Percentiles rank a stretch among this genome's conserved stretches.
Evolutionary conservation across 2,888 invertebrate species (phyloP).

Genomic region (Eurois occulta): DNA sequence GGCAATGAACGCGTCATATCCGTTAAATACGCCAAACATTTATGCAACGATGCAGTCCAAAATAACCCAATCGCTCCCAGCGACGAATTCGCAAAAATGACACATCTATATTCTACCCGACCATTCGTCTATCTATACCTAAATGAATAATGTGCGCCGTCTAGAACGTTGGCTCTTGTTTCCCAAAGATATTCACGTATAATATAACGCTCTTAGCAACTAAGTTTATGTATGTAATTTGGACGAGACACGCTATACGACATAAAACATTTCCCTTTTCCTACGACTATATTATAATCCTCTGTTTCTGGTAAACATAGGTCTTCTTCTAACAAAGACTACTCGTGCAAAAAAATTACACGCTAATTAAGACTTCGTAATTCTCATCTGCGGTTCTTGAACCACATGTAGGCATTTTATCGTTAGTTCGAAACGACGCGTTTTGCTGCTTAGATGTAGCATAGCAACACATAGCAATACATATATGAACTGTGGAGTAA

Average conservation of each 20-base stretch:
- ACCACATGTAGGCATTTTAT: conserved; percentile 34
- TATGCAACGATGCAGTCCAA: conserved; percentile 39
- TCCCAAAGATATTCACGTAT: conserved; percentile 55
- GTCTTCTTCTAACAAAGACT: not conserved
- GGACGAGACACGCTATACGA: conserved; percentile 11
- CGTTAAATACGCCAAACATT: conserved; percentile 24
- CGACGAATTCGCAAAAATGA: conserved; percentile 50
- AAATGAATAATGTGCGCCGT: conserved; percentile 63
- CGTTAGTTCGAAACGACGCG: conserved; percentile 31
- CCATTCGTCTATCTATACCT: conserved; percentile 28
- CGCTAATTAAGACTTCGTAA: conserved; percentile 28
- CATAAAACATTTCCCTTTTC: conserved; percentile 20
- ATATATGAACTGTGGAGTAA: conserved; percentile 67
- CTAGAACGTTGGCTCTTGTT: conserved; percentile 55
- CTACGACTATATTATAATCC: conserved; percentile 11
- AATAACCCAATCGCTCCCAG: conserved; percentile 44
- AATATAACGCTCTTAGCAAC: conserved; percentile 29
- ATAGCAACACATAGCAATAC: conserved; percentile 62
- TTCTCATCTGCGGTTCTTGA: conserved; percentile 22
- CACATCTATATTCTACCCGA: conserved; percentile 47
- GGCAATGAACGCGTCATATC: conserved; percentile 18
- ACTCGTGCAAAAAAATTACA: conserved; percentile 31
- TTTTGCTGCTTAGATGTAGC: conserved; percentile 45
- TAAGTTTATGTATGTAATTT: conserved; percentile 12
- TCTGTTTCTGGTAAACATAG: conserved; percentile 1